Evolutionary conservation across 2,113 vertebrate genomes (phyloP).

Genomic region (Petrocephalus microphthalmus): DNA sequence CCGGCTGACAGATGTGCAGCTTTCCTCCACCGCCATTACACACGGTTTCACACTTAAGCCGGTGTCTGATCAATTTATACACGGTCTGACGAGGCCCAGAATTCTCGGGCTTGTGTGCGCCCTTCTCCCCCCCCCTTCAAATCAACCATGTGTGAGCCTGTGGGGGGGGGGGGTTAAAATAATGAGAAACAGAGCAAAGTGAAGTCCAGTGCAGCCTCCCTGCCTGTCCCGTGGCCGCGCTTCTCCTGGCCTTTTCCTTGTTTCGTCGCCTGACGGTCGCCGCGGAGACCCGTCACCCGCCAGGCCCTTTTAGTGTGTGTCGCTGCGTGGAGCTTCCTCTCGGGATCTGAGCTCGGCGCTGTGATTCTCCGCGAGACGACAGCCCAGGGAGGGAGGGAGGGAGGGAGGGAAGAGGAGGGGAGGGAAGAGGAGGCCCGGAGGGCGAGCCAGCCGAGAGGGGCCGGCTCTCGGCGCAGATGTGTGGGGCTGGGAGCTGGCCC

Average conservation of each 20-base stretch:
- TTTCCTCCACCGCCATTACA: conserved; percentile 16
- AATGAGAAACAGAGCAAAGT: background rate
- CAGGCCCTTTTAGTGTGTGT: conserved; percentile 29
- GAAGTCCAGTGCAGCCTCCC: background rate
- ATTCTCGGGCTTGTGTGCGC: background rate
- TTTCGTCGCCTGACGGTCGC: background rate
- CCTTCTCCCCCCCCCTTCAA: background rate
- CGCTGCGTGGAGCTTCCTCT: conserved; percentile 44
- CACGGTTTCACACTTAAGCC: background rate
- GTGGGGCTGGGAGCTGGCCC: conserved; percentile 50
- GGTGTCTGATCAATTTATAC: background rate
- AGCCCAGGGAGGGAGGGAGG: conserved; percentile 19
- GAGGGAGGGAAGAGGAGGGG: conserved; percentile 26
- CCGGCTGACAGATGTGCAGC: conserved; percentile 16
- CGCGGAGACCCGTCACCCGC: conserved; percentile 11
- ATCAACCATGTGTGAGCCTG: background rate
- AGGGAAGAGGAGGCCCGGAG: conserved; percentile 22
- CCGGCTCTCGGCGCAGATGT: conserved; percentile 58
- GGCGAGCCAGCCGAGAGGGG: conserved; percentile 29
- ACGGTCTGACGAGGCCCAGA: background rate
- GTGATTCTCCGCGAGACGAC: conserved; percentile 36
- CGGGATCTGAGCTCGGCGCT: conserved; percentile 41
- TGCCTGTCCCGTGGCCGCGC: background rate
- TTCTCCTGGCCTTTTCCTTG: background rate
- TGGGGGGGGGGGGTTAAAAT: background rate